phyloP scores from a whole-genome alignment of 2,888 invertebrate genomes.

The Coecobrya sp. region DNA sequence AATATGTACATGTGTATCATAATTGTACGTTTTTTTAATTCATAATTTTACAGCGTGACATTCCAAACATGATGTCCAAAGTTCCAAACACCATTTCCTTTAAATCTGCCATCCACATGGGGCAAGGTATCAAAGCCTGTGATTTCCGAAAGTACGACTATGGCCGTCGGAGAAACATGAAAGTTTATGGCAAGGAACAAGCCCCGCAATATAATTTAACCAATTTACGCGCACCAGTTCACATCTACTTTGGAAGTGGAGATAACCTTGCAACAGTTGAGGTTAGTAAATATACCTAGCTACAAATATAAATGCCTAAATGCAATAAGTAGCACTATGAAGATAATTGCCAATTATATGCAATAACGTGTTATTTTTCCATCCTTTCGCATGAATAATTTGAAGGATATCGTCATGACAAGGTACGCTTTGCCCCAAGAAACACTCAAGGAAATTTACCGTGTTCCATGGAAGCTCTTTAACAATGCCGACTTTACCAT shows the following conservation, averaged over 20 bases:
- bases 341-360: too few species aligned
- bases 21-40: background rate
- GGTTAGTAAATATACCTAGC: too few species aligned
- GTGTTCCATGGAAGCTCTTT: slow-evolving; percentile 27
- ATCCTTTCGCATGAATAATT: background rate
- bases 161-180: slow-evolving; percentile 34
- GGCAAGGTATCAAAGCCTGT: slow-evolving; percentile 51
- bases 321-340: too few species aligned
- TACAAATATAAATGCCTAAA: too few species aligned
- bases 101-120: slow-evolving; percentile 57
- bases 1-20: background rate
- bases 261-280: slow-evolving; percentile 50
- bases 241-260: slow-evolving; percentile 40
- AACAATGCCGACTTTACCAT: slow-evolving; percentile 66
- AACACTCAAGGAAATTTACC: slow-evolving; percentile 16
- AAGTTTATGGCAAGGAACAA: slow-evolving; percentile 17
- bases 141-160: slow-evolving; percentile 66
- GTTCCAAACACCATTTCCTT: slow-evolving; percentile 34
- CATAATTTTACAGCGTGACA: slow-evolving; percentile 44
- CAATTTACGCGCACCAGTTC: slow-evolving; percentile 8
- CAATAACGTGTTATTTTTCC: too few species aligned
- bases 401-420: slow-evolving; percentile 54
- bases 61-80: slow-evolving; percentile 67
- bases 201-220: slow-evolving; percentile 54
- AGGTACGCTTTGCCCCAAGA: background rate